phyloP scores from a whole-genome alignment of 2,888 invertebrate species.

The Apodemia duryi region DNA sequence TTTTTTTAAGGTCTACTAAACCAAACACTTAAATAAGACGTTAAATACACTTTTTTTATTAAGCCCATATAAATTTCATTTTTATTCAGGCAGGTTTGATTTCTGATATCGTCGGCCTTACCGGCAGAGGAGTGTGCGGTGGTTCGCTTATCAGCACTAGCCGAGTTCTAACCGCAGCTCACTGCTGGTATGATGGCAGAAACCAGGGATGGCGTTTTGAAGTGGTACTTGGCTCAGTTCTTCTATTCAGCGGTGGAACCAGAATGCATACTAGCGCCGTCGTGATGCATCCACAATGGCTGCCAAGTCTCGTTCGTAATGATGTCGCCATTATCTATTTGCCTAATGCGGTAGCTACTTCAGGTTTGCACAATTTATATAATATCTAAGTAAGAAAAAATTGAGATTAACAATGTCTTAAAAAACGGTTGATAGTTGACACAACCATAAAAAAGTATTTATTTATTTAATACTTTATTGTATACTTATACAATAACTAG shows the following conservation, averaged over 20 bases:
- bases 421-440: too few relatives aligned
- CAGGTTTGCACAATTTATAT: constrained; percentile 35
- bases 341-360: constrained; percentile 32
- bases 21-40: too few relatives aligned
- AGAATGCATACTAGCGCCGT: constrained; percentile 41
- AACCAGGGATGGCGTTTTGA: constrained; percentile 47
- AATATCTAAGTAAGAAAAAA: too few relatives aligned
- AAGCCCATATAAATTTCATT: background rate
- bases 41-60: too few relatives aligned
- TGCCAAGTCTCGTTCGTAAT: constrained; percentile 39
- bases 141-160: constrained; percentile 41
- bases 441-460: too few relatives aligned
- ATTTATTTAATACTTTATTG: too few relatives aligned
- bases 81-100: constrained; percentile 40
- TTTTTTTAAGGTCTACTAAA: too few relatives aligned
- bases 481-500: too few relatives aligned
- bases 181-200: constrained; percentile 56
- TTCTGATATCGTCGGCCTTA: constrained; percentile 34
- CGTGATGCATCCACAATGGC: constrained; percentile 42
- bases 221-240: constrained; percentile 46
- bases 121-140: constrained; percentile 40
- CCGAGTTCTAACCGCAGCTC: constrained; percentile 50
- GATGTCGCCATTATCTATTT: constrained; percentile 49
- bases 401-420: too few relatives aligned
- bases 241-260: constrained; percentile 46